Base-by-base conservation (phyloP, 1,140 invertebrate genomes). In the Melipona quadrifasciata region DNA sequence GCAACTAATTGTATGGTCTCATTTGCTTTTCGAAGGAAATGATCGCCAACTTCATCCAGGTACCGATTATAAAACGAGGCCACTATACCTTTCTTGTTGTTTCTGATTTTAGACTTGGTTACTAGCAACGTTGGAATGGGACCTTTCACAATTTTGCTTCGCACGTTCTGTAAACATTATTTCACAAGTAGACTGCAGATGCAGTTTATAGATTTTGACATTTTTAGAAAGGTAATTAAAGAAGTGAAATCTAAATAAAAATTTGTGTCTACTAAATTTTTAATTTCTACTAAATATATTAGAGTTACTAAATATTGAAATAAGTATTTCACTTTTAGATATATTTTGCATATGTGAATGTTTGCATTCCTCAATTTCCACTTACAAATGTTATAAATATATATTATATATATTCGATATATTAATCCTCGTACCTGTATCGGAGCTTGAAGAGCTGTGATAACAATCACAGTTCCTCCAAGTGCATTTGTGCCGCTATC, bases 61-160 rank as follows among this genome's bases (percentile, higher is more conserved):
- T 97, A 98, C 34, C 97, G 95, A 94, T 99, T 99, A 92, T 99
- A 99, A 93, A 98, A 99, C 5, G 97, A 96, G 1, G 97, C 97
- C 34, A 97, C 96, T 47, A 99, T 95, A 19, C 99, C 99, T 90
- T 96, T 95, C 0, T 96, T 95, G 91, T 99, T 99, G 75, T 96
- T 95, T 90, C 96, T 96, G 34, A 99, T 97, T 93, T 96, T 97
- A 0, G 97, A 96, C 68, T 97, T 97, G 0, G 94, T 93, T 17
- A 98, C 94, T 76, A 95, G 96, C 16, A 98, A 91, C 0, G 97
- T 97, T 10, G 97, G 97, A 58, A 97, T 95, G 0, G 97, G 97
- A 2, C 97, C 97, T 93, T 96, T 96, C 0, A 97, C 96, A 58
- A 97, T 97, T 91, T 95, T 95, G 86, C 97, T 97, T 78, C 94